Percentiles rank a stretch among this genome's conserved stretches.
Conservation (phyloP, 2,888 invertebrate genomes). For the Campopleginae sp. region DNA sequence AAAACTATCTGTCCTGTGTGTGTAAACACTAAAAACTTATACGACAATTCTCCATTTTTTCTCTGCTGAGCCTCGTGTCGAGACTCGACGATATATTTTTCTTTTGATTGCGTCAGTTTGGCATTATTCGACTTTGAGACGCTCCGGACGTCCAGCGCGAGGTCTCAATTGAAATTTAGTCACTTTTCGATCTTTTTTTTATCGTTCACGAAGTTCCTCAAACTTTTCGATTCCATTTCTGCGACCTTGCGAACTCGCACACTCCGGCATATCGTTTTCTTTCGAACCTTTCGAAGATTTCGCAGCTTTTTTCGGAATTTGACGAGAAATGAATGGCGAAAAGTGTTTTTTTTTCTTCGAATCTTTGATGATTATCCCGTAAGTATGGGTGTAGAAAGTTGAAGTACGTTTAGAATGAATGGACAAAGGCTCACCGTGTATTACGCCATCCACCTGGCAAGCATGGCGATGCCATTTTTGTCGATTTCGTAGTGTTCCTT, state of each 20-base stretch:
- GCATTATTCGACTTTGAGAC: not conserved
- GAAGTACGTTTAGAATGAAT: not conserved
- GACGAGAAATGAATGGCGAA: not conserved
- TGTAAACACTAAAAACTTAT: constrained; percentile 41
- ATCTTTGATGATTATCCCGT: not conserved
- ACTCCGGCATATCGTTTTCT: not conserved
- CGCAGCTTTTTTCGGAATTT: not conserved
- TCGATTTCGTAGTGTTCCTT: constrained; percentile 65
- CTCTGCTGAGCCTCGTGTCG: not conserved
- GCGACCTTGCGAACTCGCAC: not conserved
- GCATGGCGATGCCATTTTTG: constrained; percentile 65
- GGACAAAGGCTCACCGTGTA: constrained; percentile 51
- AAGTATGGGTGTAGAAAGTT: not conserved
- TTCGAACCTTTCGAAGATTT: not conserved
- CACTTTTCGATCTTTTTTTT: not conserved
- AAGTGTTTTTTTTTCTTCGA: not conserved
- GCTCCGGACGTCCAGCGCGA: constrained; percentile 75
- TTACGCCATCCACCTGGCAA: constrained; percentile 67
- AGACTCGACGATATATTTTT: constrained; percentile 37
- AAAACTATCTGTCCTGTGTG: constrained; percentile 23
- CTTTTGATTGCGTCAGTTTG: constrained; percentile 65
- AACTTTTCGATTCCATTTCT: not conserved
- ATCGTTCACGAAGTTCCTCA: not conserved
- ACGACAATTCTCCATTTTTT: not conserved
- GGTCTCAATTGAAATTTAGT: constrained; percentile 38